Evolutionary conservation across 37 sponge, comb jelly and placozoan genomes (phyloP).

Genomic region (Cladorhizidae sp.): DNA sequence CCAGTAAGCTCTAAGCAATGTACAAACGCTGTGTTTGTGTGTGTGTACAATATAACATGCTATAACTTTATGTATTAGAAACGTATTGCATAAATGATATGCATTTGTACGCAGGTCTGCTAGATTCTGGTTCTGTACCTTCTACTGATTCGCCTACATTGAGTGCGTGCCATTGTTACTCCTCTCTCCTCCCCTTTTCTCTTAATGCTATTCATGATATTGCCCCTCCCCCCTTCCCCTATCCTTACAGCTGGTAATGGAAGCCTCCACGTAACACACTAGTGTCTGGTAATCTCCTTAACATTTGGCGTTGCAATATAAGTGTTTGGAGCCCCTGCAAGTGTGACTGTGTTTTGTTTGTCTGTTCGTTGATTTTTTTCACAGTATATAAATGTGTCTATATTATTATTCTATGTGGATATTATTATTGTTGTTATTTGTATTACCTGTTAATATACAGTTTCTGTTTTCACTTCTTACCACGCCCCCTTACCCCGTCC

Average conservation of each 20-base stretch:
- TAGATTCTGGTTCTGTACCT: background rate
- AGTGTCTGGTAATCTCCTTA: too few species aligned
- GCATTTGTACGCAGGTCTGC: background rate
- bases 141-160: background rate
- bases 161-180: background rate
- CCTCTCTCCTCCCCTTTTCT: background rate
- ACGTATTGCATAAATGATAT: background rate
- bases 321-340: too few species aligned
- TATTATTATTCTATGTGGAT: too few species aligned
- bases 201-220: background rate
- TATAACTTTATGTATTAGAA: background rate
- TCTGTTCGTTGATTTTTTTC: too few species aligned
- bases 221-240: background rate
- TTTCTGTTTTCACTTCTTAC: too few species aligned
- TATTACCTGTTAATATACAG: too few species aligned
- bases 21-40: background rate
- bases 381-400: too few species aligned
- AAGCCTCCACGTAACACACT: background rate
- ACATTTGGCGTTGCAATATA: too few species aligned
- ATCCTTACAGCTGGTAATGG: conserved; percentile 10
- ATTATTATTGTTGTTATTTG: too few species aligned
- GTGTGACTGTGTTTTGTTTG: too few species aligned
- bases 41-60: background rate
- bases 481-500: too few species aligned
- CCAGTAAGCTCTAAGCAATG: background rate